Conservation (phyloP, 2,888 invertebrate genomes). For the Sesia bembeciformis region DNA sequence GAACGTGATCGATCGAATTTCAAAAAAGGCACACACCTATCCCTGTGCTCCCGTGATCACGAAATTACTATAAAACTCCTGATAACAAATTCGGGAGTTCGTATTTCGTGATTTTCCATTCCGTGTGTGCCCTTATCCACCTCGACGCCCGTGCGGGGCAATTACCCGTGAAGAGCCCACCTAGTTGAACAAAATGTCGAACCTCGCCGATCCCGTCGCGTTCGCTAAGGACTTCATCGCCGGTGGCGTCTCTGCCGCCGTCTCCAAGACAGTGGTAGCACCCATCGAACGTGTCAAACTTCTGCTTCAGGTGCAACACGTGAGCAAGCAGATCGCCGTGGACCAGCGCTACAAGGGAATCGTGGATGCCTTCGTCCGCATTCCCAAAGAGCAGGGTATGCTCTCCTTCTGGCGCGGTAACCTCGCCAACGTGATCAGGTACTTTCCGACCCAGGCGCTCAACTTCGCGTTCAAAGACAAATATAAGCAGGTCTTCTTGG, state of each 20-base stretch:
- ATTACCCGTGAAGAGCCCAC: slow-evolving; percentile 46
- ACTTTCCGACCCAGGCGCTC: slow-evolving; percentile 95
- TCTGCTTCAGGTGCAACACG: slow-evolving; percentile 95
- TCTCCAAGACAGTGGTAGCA: slow-evolving; percentile 96
- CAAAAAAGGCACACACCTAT: slow-evolving; percentile 72
- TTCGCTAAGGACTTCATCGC: slow-evolving; percentile 95
- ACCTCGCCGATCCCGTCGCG: slow-evolving; percentile 83
- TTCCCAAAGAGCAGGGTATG: slow-evolving; percentile 91
- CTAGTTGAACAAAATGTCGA: slow-evolving; percentile 63
- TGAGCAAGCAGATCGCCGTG: slow-evolving; percentile 91
- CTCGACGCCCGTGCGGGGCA: slow-evolving; percentile 49
- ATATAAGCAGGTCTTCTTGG: slow-evolving; percentile 93
- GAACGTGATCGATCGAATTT: slow-evolving; percentile 75
- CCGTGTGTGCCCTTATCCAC: slow-evolving; percentile 55
- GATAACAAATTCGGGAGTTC: slow-evolving; percentile 61
- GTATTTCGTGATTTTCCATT: slow-evolving; percentile 66
- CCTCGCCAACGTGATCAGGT: slow-evolving; percentile 95
- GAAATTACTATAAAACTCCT: slow-evolving; percentile 68
- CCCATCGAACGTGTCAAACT: slow-evolving; percentile 98
- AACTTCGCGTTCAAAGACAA: slow-evolving; percentile 98
- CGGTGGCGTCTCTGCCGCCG: slow-evolving; percentile 94
- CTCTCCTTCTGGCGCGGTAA: slow-evolving; percentile 96
- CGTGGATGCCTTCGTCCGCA: slow-evolving; percentile 91
- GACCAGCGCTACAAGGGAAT: slow-evolving; percentile 95
- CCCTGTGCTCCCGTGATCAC: slow-evolving; percentile 72